Evolutionary conservation across 2,888 invertebrate species (phyloP).

Genomic region (Drosophila paramelanica): DNA sequence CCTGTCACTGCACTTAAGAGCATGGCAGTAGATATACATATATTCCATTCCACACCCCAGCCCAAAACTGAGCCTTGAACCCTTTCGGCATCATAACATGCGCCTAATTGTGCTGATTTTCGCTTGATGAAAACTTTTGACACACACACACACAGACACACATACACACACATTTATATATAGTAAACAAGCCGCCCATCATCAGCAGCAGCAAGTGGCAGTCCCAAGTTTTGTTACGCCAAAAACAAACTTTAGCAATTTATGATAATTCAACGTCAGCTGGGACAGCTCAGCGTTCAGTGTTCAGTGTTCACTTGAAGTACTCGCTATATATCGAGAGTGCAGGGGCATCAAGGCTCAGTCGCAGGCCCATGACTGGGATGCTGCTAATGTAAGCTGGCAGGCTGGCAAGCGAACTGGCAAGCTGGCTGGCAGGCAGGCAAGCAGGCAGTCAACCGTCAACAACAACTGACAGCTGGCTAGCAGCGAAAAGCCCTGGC

Average conservation of each 20-base stretch:
- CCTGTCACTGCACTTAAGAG: slow-evolving; percentile 66
- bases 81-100: slow-evolving; percentile 58
- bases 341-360: slow-evolving; percentile 41
- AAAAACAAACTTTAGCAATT: slow-evolving; percentile 82
- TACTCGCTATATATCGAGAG: slow-evolving; percentile 35
- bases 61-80: slow-evolving; percentile 36
- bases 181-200: slow-evolving; percentile 30
- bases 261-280: slow-evolving; percentile 84
- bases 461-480: slow-evolving; percentile 77
- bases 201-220: slow-evolving; percentile 46
- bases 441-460: slow-evolving; percentile 67
- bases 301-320: slow-evolving; percentile 49
- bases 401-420: slow-evolving; percentile 21
- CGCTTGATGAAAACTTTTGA: slow-evolving; percentile 73
- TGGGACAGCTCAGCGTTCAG: slow-evolving; percentile 79
- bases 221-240: slow-evolving; percentile 71
- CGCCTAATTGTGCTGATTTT: slow-evolving; percentile 76
- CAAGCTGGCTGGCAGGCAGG: slow-evolving; percentile 47
- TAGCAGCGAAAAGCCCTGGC: slow-evolving; percentile 60
- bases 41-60: background rate
- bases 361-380: slow-evolving; percentile 39
- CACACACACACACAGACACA: slow-evolving; percentile 35
- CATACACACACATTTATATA: slow-evolving; percentile 6
- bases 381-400: slow-evolving; percentile 63
- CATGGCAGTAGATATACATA: slow-evolving; percentile 1